Evolutionary conservation across 2,888 invertebrate species (phyloP).

Genomic region (Crepidodera aurea): DNA sequence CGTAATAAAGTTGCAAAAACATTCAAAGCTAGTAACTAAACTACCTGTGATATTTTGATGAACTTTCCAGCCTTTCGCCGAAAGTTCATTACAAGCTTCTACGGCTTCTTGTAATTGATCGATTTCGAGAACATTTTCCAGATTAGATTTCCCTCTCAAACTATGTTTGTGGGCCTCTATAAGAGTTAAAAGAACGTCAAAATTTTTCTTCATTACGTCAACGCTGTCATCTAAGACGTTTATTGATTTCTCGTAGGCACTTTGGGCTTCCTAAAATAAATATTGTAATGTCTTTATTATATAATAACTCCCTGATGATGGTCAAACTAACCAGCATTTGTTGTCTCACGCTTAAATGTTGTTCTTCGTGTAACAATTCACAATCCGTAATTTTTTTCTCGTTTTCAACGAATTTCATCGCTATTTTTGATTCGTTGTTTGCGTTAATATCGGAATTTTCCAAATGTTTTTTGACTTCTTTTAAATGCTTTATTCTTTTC

Average conservation of each 20-base stretch:
- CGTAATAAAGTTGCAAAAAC: slow-evolving; percentile 26
- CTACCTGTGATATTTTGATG: slow-evolving; percentile 45
- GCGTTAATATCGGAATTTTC: slow-evolving; percentile 25
- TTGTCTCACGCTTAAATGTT: slow-evolving; percentile 45
- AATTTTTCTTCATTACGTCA: slow-evolving; percentile 43
- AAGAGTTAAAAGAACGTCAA: slow-evolving; percentile 45
- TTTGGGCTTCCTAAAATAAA: slow-evolving; percentile 46
- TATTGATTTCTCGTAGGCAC: slow-evolving; percentile 46
- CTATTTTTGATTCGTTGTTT: slow-evolving; percentile 39
- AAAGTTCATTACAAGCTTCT: slow-evolving; percentile 45
- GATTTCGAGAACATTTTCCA: slow-evolving; percentile 43
- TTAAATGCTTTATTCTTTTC: slow-evolving; percentile 46
- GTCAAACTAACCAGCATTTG: slow-evolving; percentile 40
- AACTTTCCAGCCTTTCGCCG: slow-evolving; percentile 47
- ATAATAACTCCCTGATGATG: too few species aligned
- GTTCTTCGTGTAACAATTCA: slow-evolving; percentile 47
- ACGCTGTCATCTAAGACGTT: slow-evolving; percentile 47
- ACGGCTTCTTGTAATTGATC: slow-evolving; percentile 43
- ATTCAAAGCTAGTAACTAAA: slow-evolving; percentile 24
- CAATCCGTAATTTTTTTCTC: slow-evolving; percentile 49
- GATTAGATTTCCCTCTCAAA: slow-evolving; percentile 39
- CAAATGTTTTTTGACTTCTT: slow-evolving; percentile 44
- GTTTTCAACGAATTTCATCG: slow-evolving; percentile 45
- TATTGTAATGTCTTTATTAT: too few species aligned
- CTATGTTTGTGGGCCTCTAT: slow-evolving; percentile 44